These are phyloP conservation scores for Drosophila tanythrix DNA, from an alignment of 2,888 invertebrate genomes.

Conservation along the genomic window DNA sequence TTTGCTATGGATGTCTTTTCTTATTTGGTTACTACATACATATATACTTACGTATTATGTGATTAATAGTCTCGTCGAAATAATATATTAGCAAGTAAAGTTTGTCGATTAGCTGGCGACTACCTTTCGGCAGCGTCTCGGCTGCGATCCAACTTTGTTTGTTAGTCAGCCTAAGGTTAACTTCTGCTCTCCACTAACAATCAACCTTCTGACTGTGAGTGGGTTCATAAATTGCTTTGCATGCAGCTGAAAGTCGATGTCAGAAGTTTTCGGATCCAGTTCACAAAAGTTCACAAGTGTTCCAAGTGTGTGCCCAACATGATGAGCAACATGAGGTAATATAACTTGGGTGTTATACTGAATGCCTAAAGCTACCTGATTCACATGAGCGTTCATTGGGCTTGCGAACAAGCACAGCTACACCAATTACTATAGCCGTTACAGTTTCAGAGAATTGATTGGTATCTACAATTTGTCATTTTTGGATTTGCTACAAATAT, in stretches of 20 bases:
- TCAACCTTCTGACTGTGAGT: slow-evolving; percentile 24
- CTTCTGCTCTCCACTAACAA: slow-evolving; percentile 25
- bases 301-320: slow-evolving; percentile 29
- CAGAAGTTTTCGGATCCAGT: slow-evolving; percentile 48
- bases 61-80: slow-evolving; percentile 66
- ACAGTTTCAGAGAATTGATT: neutral
- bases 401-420: slow-evolving; percentile 2
- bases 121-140: slow-evolving; percentile 6
- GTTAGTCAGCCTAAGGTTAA: slow-evolving; percentile 36
- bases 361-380: slow-evolving; percentile 30
- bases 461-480: neutral
- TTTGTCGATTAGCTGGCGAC: slow-evolving; percentile 69
- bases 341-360: slow-evolving; percentile 41
- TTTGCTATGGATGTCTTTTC: neutral
- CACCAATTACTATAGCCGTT: slow-evolving; percentile 1
- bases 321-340: slow-evolving; percentile 45
- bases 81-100: slow-evolving; percentile 72
- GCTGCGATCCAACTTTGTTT: slow-evolving; percentile 29
- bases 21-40: neutral
- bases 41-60: slow-evolving; percentile 33
- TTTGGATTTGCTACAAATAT: neutral
- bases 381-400: slow-evolving; percentile 14
- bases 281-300: slow-evolving; percentile 38
- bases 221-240: slow-evolving; percentile 63
- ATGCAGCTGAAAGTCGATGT: slow-evolving; percentile 41